Base-by-base conservation (phyloP, 2,888 invertebrate species). In the Sisyra terminalis region DNA sequence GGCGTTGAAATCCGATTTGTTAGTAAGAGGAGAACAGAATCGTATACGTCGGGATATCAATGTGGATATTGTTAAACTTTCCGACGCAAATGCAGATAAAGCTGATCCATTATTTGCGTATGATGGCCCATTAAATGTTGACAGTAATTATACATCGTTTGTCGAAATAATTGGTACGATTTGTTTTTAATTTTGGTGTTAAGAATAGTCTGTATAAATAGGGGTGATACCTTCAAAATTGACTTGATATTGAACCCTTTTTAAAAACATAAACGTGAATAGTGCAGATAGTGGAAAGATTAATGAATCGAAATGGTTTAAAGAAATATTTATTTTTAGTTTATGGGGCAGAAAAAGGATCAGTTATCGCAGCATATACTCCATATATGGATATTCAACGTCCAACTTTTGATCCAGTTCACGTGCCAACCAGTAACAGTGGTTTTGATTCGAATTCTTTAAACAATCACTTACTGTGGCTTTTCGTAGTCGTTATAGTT, bases 121-220 rank as follows among this genome's bases (percentile, higher is more conserved):
- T 45, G 88, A 89, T 58, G 87, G 88, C 0, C 68, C 66, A 42
- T 67, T 92, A 39, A 83, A 87, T 53, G 67, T 77, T 10, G 71
- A 70, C 41, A 78, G 84, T 9, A 86, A 85, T 57, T 92, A 92
- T 51, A 87, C 88, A 0, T 79, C 85, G 14, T 89, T 85, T 56
- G 68, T 90, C 29, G 87, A 89, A 66, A 69, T 88, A 9, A 78
- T 85, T 51, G 78, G 86, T 83, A 60, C 65, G 70, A n/a, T n/a
- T n/a, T n/a, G n/a, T n/a, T n/a, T n/a, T n/a, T n/a, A n/a, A n/a
- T n/a, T n/a, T n/a, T n/a, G n/a, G n/a, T n/a, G n/a, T n/a, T n/a
- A n/a, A n/a, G n/a, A n/a, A n/a, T n/a, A n/a, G n/a, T n/a, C n/a
- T n/a, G n/a, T n/a, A n/a, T n/a, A n/a, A n/a, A n/a, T n/a, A n/a